Evolutionary conservation across 2,888 invertebrate species (phyloP).

Genomic region (Pollenia amentaria): DNA sequence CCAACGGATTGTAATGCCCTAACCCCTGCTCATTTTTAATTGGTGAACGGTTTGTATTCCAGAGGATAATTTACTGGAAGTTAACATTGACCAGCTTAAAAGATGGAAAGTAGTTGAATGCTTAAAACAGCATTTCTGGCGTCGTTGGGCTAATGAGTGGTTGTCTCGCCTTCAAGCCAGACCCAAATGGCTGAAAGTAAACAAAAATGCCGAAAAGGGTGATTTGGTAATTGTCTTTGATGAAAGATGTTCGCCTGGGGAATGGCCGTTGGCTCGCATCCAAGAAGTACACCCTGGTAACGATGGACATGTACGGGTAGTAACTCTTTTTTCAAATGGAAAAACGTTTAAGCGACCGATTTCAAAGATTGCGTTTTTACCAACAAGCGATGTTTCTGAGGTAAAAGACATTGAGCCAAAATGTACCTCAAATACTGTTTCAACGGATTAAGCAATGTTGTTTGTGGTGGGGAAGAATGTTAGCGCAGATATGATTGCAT

Average conservation of each 20-base stretch:
- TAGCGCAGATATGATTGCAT: too few relatives aligned
- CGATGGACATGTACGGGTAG: constrained; percentile 59
- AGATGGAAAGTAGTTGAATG: constrained; percentile 54
- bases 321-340: constrained; percentile 41
- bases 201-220: constrained; percentile 48
- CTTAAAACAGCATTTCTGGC: constrained; percentile 69
- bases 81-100: constrained; percentile 48
- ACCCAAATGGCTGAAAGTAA: constrained; percentile 1
- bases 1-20: too few relatives aligned
- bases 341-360: constrained; percentile 58
- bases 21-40: constrained; percentile 60
- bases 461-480: constrained; percentile 42
- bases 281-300: constrained; percentile 59
- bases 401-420: too few relatives aligned
- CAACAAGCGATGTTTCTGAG: too few relatives aligned
- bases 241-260: constrained; percentile 51
- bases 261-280: constrained; percentile 57
- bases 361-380: constrained; percentile 65
- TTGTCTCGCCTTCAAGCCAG: too few relatives aligned
- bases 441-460: constrained; percentile 52
- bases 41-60: constrained; percentile 37
- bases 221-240: constrained; percentile 60
- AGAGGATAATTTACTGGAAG: constrained; percentile 45
- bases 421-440: too few relatives aligned
- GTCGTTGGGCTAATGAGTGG: constrained; percentile 43